Percentiles rank a stretch among this genome's conserved stretches.
Evolutionary conservation across 92 coral and sea anemone species (phyloP).

Genomic region (Palythoa grandiflora): DNA sequence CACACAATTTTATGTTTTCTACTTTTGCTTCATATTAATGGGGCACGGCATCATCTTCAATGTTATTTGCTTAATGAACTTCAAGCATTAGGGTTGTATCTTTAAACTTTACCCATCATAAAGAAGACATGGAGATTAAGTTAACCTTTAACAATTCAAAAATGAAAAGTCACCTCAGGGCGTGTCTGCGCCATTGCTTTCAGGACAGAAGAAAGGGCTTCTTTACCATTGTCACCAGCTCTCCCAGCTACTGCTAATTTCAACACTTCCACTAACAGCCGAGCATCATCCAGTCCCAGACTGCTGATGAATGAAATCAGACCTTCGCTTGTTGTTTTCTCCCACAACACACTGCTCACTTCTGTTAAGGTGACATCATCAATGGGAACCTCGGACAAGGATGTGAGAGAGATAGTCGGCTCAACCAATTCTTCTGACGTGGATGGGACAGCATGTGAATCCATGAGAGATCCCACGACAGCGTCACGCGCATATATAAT

Average conservation of each 20-base stretch:
- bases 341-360: constrained; percentile 51
- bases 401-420: constrained; percentile 74
- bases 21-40: too few species aligned
- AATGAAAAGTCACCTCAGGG: constrained; percentile 71
- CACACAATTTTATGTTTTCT: too few species aligned
- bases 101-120: too few species aligned
- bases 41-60: too few species aligned
- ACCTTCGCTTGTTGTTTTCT: constrained; percentile 66
- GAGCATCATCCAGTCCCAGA: constrained; percentile 89
- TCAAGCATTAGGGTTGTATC: too few species aligned
- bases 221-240: constrained; percentile 91
- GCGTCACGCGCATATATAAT: constrained; percentile 96
- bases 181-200: constrained; percentile 83
- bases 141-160: not conserved
- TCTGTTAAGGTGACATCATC: constrained; percentile 83
- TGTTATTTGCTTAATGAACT: too few species aligned
- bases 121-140: too few species aligned
- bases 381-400: constrained; percentile 78
- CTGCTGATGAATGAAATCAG: constrained; percentile 85
- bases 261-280: constrained; percentile 89
- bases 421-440: constrained; percentile 78
- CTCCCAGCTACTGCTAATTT: constrained; percentile 95
- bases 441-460: constrained; percentile 73
- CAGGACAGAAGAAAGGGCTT: constrained; percentile 84
- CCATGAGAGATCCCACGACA: constrained; percentile 91